Evolutionary conservation across 2,113 vertebrate genomes (phyloP).

Genomic region (Tetrax tetrax): DNA sequence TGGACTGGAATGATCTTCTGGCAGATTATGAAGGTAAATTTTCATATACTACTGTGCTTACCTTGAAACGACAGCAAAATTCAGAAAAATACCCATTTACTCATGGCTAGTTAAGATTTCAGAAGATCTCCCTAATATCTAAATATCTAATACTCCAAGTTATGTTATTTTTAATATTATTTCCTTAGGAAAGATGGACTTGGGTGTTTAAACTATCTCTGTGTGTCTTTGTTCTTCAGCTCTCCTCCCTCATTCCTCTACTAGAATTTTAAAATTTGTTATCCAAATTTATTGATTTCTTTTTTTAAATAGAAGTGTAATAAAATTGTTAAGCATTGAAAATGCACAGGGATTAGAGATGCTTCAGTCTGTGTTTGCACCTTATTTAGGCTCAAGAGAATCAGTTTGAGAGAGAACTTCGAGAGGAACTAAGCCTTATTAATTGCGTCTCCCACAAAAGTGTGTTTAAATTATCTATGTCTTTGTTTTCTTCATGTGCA

Average conservation of each 20-base stretch:
- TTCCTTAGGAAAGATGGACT: not conserved
- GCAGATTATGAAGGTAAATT: slow-evolving; percentile 94
- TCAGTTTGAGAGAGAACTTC: not conserved
- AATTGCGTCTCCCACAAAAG: not conserved
- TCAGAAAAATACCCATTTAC: not conserved
- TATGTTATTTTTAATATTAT: not conserved
- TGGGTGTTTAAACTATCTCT: not conserved
- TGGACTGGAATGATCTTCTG: slow-evolving; percentile 96
- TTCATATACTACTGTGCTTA: not conserved
- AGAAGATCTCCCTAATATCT: not conserved
- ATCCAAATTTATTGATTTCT: not conserved
- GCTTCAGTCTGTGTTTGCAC: not conserved
- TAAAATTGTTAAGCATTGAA: not conserved
- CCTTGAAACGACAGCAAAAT: not conserved
- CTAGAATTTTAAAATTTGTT: not conserved
- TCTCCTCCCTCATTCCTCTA: not conserved
- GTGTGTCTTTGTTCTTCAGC: not conserved
- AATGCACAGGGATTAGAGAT: not conserved
- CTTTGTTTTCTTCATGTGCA: slow-evolving; percentile 37
- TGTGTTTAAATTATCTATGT: not conserved
- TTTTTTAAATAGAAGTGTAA: not conserved
- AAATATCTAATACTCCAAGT: not conserved
- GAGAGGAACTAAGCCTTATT: not conserved
- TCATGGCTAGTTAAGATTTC: not conserved
- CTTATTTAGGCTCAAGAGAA: not conserved